Conservation (phyloP, 2,888 invertebrate genomes). For the Venustoraphidia nigricollis region DNA sequence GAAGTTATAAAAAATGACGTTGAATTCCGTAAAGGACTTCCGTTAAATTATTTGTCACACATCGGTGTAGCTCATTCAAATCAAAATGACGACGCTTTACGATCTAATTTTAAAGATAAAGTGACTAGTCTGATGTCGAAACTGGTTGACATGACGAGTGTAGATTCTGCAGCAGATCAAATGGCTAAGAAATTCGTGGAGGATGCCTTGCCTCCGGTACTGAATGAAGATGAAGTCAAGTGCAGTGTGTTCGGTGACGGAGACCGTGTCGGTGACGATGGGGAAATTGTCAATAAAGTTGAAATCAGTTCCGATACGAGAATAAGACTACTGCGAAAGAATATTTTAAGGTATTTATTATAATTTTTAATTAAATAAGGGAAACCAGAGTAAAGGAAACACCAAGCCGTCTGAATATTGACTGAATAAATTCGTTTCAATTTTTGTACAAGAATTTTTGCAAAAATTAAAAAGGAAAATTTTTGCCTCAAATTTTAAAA, state of each 20-base stretch:
- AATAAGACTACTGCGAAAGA: slow-evolving; percentile 40
- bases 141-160: slow-evolving; percentile 35
- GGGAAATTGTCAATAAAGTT: slow-evolving; percentile 43
- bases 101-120: slow-evolving; percentile 34
- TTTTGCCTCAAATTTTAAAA: too few relatives aligned
- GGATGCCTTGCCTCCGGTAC: slow-evolving; percentile 73
- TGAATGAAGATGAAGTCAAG: slow-evolving; percentile 46
- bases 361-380: too few relatives aligned
- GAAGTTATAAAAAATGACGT: slow-evolving; percentile 53
- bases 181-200: slow-evolving; percentile 72
- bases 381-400: too few relatives aligned
- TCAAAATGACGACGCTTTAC: slow-evolving; percentile 15
- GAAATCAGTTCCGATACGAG: slow-evolving; percentile 45
- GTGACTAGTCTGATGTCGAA: slow-evolving; percentile 39
- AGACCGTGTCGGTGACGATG: slow-evolving; percentile 45
- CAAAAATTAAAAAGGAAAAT: too few relatives aligned
- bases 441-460: too few relatives aligned
- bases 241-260: slow-evolving; percentile 60
- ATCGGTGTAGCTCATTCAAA: slow-evolving; percentile 52
- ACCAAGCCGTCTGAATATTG: too few relatives aligned
- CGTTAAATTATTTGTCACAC: slow-evolving; percentile 58
- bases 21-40: slow-evolving; percentile 58
- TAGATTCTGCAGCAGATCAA: slow-evolving; percentile 74
- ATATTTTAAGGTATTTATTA: slow-evolving; percentile 26
- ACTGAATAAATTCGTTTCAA: too few relatives aligned